Conservation (phyloP, 2,888 invertebrate species). For the Andrena trimmerana region DNA sequence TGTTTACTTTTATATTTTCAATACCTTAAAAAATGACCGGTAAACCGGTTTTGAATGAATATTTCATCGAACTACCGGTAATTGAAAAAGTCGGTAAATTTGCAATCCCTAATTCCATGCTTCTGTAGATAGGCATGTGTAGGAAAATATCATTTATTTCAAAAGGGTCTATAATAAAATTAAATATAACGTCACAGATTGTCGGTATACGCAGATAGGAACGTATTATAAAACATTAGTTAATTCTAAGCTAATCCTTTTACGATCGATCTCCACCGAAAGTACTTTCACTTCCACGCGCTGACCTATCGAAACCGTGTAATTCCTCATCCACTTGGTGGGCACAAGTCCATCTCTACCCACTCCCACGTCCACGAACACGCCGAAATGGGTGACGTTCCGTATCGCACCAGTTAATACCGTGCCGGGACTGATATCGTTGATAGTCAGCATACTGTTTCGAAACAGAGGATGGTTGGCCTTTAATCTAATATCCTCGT, state of each 20-base stretch:
- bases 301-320: constrained; percentile 89
- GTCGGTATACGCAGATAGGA: neutral
- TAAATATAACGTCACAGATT: neutral
- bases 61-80: no score
- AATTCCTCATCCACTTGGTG: constrained; percentile 87
- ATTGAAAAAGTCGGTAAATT: no score
- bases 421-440: constrained; percentile 88
- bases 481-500: constrained; percentile 91
- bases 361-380: constrained; percentile 95
- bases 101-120: neutral
- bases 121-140: neutral
- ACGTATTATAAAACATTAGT: constrained; percentile 48
- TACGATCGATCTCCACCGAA: constrained; percentile 86
- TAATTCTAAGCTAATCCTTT: constrained; percentile 86
- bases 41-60: no score
- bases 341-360: constrained; percentile 91
- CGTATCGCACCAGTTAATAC: constrained; percentile 91
- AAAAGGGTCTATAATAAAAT: neutral
- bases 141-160: constrained; percentile 32
- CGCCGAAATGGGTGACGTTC: constrained; percentile 96
- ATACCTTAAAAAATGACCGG: no score
- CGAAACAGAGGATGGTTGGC: constrained; percentile 91
- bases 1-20: no score
- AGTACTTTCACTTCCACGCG: constrained; percentile 89
- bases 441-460: constrained; percentile 89